These are phyloP conservation scores for Arothron firmamentum DNA, from an alignment of 2,113 vertebrate genomes.

Conservation along the genomic window DNA sequence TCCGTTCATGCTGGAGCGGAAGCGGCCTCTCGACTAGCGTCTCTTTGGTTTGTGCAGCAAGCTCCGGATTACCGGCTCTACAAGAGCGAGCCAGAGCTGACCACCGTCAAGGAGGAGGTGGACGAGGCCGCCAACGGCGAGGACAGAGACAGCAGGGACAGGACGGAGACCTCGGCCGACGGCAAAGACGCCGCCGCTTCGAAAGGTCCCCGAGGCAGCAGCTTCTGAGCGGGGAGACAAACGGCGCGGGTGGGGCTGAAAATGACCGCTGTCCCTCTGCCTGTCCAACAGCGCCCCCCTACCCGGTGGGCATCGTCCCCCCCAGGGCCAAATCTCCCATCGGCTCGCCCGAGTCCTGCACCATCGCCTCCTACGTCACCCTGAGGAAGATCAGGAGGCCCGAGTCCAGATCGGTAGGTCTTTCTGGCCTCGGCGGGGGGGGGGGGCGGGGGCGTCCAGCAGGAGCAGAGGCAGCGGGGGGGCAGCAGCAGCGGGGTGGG, in stretches of 20 bases:
- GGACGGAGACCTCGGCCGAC: conserved; percentile 78
- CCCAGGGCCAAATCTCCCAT: conserved; percentile 91
- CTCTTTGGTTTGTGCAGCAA: conserved; percentile 59
- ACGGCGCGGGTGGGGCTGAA: too few relatives aligned
- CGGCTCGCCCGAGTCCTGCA: conserved; percentile 81
- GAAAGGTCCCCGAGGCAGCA: conserved; percentile 78
- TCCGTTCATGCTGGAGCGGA: background rate
- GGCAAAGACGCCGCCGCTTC: conserved; percentile 64
- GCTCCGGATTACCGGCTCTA: conserved; percentile 94
- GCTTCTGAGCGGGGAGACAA: background rate
- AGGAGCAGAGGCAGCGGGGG: too few relatives aligned
- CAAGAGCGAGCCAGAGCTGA: conserved; percentile 96
- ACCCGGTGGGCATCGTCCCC: conserved; percentile 86
- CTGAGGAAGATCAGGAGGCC: conserved; percentile 88
- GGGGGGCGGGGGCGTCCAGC: too few relatives aligned
- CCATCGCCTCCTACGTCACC: conserved; percentile 94
- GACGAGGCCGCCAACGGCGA: conserved; percentile 86
- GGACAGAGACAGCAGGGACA: conserved; percentile 79
- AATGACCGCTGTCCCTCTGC: too few relatives aligned
- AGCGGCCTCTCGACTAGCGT: background rate
- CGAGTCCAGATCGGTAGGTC: conserved; percentile 82
- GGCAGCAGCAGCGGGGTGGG: too few relatives aligned
- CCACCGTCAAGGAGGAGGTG: conserved; percentile 89
- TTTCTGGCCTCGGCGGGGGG: background rate
- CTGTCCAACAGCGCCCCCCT: conserved; percentile 69